Evolutionary conservation across 2,888 invertebrate genomes (phyloP).

Genomic region (Dicyrtomina minuta): DNA sequence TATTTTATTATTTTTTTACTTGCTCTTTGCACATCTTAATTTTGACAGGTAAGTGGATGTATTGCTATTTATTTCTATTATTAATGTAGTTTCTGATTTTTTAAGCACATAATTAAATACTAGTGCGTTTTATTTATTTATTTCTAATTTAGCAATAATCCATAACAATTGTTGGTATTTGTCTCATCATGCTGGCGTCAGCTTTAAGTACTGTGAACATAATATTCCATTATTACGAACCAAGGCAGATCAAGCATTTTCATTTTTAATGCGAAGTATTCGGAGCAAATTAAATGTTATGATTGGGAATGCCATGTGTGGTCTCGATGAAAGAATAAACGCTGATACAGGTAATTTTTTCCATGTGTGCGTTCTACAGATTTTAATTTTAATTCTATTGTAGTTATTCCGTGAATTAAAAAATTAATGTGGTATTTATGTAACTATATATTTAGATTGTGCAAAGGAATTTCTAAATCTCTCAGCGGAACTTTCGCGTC

Average conservation of each 20-base stretch:
- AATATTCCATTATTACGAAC: slow-evolving; percentile 40
- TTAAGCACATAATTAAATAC: too few species aligned
- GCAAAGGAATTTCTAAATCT: slow-evolving; percentile 40
- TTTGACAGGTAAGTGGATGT: background rate
- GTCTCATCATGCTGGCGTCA: slow-evolving; percentile 63
- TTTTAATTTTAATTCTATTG: too few species aligned
- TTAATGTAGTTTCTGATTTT: too few species aligned
- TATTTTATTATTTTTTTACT: background rate
- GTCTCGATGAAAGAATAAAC: slow-evolving; percentile 42
- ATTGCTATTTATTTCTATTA: too few species aligned
- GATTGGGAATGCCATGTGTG: slow-evolving; percentile 44
- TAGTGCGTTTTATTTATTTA: too few species aligned
- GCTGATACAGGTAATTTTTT: slow-evolving; percentile 10
- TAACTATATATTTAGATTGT: slow-evolving; percentile 35
- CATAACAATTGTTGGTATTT: slow-evolving; percentile 92
- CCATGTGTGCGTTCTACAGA: too few species aligned
- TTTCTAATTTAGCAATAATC: slow-evolving; percentile 66
- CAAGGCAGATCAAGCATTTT: slow-evolving; percentile 46
- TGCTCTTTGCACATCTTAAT: background rate
- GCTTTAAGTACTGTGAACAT: slow-evolving; percentile 45
- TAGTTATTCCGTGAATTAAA: too few species aligned
- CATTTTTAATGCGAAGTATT: slow-evolving; percentile 47
- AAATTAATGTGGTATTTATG: too few species aligned
- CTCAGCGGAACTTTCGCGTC: slow-evolving; percentile 39
- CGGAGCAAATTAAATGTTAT: slow-evolving; percentile 46